phyloP scores from a whole-genome alignment of 2,797 vertebrate species.

The Intellagama lesueurii region DNA sequence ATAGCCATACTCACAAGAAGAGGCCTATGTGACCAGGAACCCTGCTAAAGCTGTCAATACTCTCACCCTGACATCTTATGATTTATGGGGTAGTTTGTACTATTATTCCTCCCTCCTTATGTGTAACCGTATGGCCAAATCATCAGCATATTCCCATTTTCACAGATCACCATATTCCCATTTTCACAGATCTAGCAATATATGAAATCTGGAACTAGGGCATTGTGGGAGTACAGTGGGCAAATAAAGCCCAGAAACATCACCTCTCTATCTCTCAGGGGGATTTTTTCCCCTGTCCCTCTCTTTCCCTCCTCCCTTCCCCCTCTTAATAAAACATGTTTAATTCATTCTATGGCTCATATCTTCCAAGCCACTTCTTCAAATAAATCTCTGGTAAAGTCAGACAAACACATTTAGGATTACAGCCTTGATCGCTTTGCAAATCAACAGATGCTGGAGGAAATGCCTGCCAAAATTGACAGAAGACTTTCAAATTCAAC shows the following conservation, averaged over 20 bases:
- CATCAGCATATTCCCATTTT: neutral
- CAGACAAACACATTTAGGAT: neutral
- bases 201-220: neutral
- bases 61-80: too few relatives aligned
- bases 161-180: too few relatives aligned
- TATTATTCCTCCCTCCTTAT: too few relatives aligned
- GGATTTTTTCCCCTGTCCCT: too few relatives aligned
- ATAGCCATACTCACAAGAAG: neutral
- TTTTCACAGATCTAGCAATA: too few relatives aligned
- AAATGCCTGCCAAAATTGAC: constrained; percentile 8
- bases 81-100: too few relatives aligned
- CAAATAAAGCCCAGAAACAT: neutral
- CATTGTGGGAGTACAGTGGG: neutral
- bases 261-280: neutral
- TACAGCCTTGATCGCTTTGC: neutral
- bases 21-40: neutral
- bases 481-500: neutral
- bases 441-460: neutral
- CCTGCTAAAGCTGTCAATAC: neutral
- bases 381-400: neutral
- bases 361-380: neutral
- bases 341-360: neutral
- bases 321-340: neutral
- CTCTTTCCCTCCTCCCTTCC: too few relatives aligned
- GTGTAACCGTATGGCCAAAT: neutral